phyloP scores from a whole-genome alignment of 2,888 invertebrate species.

The Cheilosia scutellata region DNA sequence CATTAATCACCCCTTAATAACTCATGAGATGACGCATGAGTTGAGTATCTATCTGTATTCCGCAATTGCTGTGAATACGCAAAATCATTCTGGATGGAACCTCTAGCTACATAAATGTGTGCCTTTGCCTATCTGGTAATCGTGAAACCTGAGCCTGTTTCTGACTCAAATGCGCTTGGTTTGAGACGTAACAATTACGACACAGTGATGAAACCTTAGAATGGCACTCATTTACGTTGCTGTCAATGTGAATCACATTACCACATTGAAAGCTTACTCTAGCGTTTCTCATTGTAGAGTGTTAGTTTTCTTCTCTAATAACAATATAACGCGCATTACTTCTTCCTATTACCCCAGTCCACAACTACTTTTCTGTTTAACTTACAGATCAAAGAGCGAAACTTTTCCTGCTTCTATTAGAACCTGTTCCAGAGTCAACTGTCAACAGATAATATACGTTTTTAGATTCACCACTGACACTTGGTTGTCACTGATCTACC shows the following conservation, averaged over 20 bases:
- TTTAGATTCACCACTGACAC: constrained; percentile 28
- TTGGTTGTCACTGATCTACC: constrained; percentile 26
- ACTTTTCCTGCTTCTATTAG: constrained; percentile 35
- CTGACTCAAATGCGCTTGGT: constrained; percentile 31
- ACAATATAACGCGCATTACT: constrained; percentile 11
- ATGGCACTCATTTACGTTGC: constrained; percentile 42
- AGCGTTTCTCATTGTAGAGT: constrained; percentile 26
- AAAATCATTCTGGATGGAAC: too few species aligned
- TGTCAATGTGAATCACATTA: constrained; percentile 40
- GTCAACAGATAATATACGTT: constrained; percentile 34
- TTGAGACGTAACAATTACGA: constrained; percentile 62
- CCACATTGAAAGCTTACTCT: constrained; percentile 30
- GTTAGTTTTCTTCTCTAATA: constrained; percentile 23
- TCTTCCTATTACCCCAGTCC: constrained; percentile 18
- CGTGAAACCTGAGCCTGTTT: constrained; percentile 28
- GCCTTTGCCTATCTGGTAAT: constrained; percentile 24
- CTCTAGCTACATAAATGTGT: not conserved
- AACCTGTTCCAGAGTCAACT: constrained; percentile 23
- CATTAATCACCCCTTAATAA: too few species aligned
- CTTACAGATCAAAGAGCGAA: constrained; percentile 14
- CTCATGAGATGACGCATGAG: too few species aligned
- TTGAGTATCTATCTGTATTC: too few species aligned
- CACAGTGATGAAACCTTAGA: constrained; percentile 50
- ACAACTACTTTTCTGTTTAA: constrained; percentile 14
- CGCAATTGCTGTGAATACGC: too few species aligned